A percentile compares a stretch with the other conserved stretches of the same genome.
These are phyloP conservation scores for Silurus meridionalis DNA, from an alignment of 2,113 vertebrate species.

Conservation along the genomic window DNA sequence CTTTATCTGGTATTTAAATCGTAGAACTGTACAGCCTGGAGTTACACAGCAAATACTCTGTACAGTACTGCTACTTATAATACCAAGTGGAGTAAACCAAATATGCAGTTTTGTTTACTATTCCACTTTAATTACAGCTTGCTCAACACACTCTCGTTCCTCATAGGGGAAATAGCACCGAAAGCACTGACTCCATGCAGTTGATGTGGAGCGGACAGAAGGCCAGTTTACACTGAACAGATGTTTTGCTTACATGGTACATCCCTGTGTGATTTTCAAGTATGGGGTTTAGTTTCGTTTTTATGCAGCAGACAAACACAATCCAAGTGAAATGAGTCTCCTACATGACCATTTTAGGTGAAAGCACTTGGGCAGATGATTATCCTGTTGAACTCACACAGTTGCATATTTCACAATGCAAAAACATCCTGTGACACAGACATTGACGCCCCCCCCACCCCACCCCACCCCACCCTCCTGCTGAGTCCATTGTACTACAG, in stretches of 20 bases:
- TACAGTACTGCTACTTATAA: not conserved
- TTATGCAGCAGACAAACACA: not conserved
- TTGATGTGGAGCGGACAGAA: not conserved
- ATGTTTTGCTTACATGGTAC: not conserved
- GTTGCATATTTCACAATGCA: not conserved
- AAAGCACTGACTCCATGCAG: not conserved
- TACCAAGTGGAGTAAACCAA: not conserved
- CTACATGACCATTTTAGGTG: not conserved
- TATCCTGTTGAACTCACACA: not conserved
- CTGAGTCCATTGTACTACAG: not conserved
- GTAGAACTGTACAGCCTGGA: not conserved
- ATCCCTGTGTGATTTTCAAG: not conserved
- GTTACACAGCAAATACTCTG: not conserved
- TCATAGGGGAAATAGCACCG: not conserved
- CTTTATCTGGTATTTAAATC: not conserved
- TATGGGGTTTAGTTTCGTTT: not conserved
- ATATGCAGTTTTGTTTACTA: not conserved
- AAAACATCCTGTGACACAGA: conserved; percentile 11
- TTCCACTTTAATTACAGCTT: not conserved
- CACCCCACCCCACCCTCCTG: not conserved
- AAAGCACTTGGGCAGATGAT: not conserved
- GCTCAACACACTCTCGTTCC: not conserved
- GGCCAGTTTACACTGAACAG: not conserved
- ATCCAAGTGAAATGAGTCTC: not conserved
- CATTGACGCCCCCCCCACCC: no score